Conservation (phyloP, 1,140 invertebrate genomes). For the Calephelis nemesis region DNA sequence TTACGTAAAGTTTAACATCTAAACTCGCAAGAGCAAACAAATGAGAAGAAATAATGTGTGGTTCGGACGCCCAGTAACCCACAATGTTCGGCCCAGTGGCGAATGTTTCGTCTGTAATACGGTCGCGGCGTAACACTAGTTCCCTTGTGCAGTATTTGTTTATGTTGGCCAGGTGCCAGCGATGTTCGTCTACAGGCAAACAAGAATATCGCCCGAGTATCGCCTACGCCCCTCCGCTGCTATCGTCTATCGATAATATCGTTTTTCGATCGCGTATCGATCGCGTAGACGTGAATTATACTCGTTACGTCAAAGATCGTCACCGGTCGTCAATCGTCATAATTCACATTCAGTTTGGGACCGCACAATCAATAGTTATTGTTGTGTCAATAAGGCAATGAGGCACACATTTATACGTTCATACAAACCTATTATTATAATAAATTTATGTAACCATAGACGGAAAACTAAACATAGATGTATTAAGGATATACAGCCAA, state of each 20-base stretch:
- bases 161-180: constrained; percentile 69
- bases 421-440: background rate
- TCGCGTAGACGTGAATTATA: constrained; percentile 43
- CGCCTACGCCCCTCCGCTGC: constrained; percentile 57
- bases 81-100: constrained; percentile 74
- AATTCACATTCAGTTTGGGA: constrained; percentile 37
- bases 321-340: constrained; percentile 66
- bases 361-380: constrained; percentile 13
- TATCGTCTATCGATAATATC: constrained; percentile 50
- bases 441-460: constrained; percentile 12
- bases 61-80: constrained; percentile 68
- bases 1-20: constrained; percentile 13
- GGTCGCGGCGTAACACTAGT: constrained; percentile 77
- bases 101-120: constrained; percentile 76
- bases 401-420: background rate
- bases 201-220: constrained; percentile 51
- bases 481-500: background rate
- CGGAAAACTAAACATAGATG: constrained; percentile 8
- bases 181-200: constrained; percentile 65
- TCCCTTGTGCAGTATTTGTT: constrained; percentile 78
- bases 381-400: constrained; percentile 13
- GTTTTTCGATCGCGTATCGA: constrained; percentile 58
- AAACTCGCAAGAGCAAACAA: constrained; percentile 20
- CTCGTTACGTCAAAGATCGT: constrained; percentile 60
- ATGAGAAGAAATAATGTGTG: constrained; percentile 30